Percentiles rank a stretch among this genome's conserved stretches.
These are phyloP conservation scores for Zophobas morio DNA, from an alignment of 1,140 invertebrate species.

Conservation along the genomic window DNA sequence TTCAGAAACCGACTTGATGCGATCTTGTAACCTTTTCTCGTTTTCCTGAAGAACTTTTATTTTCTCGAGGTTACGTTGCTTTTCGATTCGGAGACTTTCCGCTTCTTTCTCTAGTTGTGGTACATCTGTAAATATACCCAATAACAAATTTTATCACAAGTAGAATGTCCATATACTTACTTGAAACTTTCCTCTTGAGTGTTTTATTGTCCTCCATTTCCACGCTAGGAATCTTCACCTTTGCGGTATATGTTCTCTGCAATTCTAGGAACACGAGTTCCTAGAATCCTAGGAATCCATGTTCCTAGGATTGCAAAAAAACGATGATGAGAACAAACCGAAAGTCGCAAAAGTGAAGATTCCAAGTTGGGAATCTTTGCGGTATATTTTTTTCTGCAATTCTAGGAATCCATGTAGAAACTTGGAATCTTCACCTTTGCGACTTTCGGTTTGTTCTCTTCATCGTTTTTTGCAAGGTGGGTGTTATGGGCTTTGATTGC, in stretches of 20 bases:
- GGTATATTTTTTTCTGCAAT: neutral
- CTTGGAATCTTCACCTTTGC: slow-evolving; percentile 50
- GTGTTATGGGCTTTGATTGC: neutral
- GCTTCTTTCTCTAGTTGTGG: slow-evolving; percentile 32
- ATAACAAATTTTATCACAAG: neutral
- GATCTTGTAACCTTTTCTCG: slow-evolving; percentile 10
- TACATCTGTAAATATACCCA: slow-evolving; percentile 25
- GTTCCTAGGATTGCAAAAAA: neutral
- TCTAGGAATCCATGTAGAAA: neutral
- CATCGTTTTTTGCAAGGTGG: slow-evolving; percentile 13
- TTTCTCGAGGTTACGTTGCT: slow-evolving; percentile 13
- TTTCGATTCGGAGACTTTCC: neutral
- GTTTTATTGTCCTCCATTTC: slow-evolving; percentile 33
- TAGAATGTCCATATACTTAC: slow-evolving; percentile 33
- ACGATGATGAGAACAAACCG: slow-evolving; percentile 41
- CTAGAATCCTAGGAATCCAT: slow-evolving; percentile 40
- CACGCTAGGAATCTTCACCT: too few relatives aligned
- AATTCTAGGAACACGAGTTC: slow-evolving; percentile 50
- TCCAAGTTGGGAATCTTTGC: slow-evolving; percentile 25
- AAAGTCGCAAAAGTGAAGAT: slow-evolving; percentile 51
- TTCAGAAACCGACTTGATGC: neutral
- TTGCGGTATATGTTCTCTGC: slow-evolving; percentile 35
- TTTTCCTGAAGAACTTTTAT: slow-evolving; percentile 26
- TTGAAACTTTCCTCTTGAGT: slow-evolving; percentile 33
- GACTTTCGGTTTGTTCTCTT: slow-evolving; percentile 48